These are phyloP conservation scores for Gambelia wislizenii DNA, from an alignment of 2,797 vertebrate genomes.

Conservation along the genomic window DNA sequence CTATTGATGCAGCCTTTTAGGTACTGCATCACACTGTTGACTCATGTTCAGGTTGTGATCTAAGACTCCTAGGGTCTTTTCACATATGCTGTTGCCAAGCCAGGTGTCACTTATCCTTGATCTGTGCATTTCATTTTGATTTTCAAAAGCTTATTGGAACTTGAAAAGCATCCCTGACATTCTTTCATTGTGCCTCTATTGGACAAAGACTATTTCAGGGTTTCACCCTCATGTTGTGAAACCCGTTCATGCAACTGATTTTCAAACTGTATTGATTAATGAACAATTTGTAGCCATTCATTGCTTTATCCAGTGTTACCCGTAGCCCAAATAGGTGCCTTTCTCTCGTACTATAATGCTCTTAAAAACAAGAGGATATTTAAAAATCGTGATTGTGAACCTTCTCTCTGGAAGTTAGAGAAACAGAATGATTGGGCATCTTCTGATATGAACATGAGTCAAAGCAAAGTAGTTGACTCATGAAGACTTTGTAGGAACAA, in stretches of 20 bases:
- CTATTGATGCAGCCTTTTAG: too few relatives aligned
- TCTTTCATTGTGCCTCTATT: not conserved
- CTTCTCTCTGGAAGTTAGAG: not conserved
- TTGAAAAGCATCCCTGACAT: not conserved
- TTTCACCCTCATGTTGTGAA: not conserved
- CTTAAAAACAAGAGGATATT: not conserved
- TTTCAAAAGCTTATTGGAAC: not conserved
- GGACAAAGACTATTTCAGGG: not conserved
- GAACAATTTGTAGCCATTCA: not conserved
- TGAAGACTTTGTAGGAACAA: not conserved
- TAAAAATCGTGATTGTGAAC: not conserved
- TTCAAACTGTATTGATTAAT: not conserved
- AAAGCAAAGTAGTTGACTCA: not conserved
- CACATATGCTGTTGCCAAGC: too few relatives aligned
- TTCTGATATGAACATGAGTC: not conserved
- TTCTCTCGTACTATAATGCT: not conserved
- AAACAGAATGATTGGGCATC: not conserved
- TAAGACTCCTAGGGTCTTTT: too few relatives aligned
- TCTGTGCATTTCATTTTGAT: too few relatives aligned
- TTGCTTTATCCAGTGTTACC: not conserved
- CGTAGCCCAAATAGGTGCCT: not conserved
- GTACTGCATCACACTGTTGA: too few relatives aligned
- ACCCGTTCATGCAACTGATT: not conserved
- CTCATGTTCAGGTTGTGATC: too few relatives aligned
- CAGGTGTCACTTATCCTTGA: too few relatives aligned